A percentile compares a stretch with the other conserved stretches of the same genome.
phyloP scores from a whole-genome alignment of 1,140 invertebrate species.

The Xylocopa sonorina region DNA sequence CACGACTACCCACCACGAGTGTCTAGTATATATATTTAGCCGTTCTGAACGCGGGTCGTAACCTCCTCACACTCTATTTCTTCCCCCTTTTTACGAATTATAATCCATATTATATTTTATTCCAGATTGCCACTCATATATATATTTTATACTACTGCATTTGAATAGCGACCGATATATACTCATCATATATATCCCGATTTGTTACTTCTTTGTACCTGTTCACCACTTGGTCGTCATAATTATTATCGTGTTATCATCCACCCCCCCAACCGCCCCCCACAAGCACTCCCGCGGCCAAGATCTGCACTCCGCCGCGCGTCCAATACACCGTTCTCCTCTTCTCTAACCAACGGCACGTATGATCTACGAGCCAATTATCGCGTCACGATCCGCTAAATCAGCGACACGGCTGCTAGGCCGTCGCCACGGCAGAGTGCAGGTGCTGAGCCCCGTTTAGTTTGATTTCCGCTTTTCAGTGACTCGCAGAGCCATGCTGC shows the following conservation, averaged over 20 bases:
- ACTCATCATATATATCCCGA: constrained; percentile 60
- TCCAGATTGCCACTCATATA: constrained; percentile 79
- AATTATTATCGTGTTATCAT: constrained; percentile 61
- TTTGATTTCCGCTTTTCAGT: constrained; percentile 65
- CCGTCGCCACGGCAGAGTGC: constrained; percentile 68
- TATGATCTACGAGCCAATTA: constrained; percentile 45
- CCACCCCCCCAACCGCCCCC: no score
- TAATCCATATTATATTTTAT: constrained; percentile 81
- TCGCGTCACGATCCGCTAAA: constrained; percentile 22
- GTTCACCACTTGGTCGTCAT: constrained; percentile 69
- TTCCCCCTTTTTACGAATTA: constrained; percentile 69
- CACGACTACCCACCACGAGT: constrained; percentile 23
- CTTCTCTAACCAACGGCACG: not conserved
- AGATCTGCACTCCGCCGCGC: constrained; percentile 69
- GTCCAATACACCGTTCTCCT: constrained; percentile 17
- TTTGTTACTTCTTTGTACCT: constrained; percentile 63
- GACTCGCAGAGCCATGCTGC: constrained; percentile 43
- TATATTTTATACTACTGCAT: constrained; percentile 72
- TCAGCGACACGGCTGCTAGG: not conserved
- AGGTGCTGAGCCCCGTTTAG: constrained; percentile 66
- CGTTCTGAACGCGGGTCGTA: constrained; percentile 44
- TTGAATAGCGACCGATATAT: constrained; percentile 60
- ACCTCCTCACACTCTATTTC: constrained; percentile 47
- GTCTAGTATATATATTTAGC: constrained; percentile 9
- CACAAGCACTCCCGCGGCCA: constrained; percentile 66